Evolutionary conservation across 2,888 invertebrate species (phyloP), one percentile per base, ranked within the genome.

Genomic region (Diarsia mendica): DNA sequence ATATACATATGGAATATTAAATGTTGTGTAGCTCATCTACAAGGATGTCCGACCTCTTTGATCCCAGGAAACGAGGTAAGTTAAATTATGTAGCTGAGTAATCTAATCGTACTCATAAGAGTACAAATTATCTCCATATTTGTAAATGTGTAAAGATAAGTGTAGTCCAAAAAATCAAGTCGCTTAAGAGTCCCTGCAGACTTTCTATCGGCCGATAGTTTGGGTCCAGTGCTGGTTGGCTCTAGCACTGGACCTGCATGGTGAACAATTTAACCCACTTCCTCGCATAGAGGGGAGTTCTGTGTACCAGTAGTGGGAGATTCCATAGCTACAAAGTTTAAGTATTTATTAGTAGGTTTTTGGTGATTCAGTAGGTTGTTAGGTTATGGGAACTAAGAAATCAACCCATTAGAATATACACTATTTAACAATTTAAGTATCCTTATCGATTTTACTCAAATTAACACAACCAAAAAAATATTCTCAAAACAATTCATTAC

Each of bases 31-130:
- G 55, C n/a, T 55, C 44, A 53, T 49, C 49, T 71, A 55, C 72
- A 73, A 63, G 65, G 65, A 77, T 72, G 77, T 66, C 82, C 66
- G 83, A 74, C 68, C 85, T 39, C 85, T 83, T 85, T 82, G 78
- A 83, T 82, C 83, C 55, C 58, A 53, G 63, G 70, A 74, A 82
- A 77, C 78, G 79, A 82, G 60, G 71, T 68, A 85, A 66, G 68
- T 61, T 39, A 53, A 78, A 75, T 80, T 80, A 80, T 75, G 51
- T 82, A 69, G 69, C 78, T 55, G 63, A 51, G 66, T 46, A 63
- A 20, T 75, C 15, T 84, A 74, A 81, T 75, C 49, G 33, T 75
- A 33, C 33, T 55, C 63, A 46, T 80, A 74, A 9, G 48, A 80
- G 11, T 64, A 9, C 74, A 23, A 53, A 74, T 75, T 75, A 55